Percentiles rank a stretch among this genome's conserved stretches.
These are phyloP conservation scores for Donacobius atricapilla DNA, from an alignment of 2,113 vertebrate genomes.

Conservation along the genomic window DNA sequence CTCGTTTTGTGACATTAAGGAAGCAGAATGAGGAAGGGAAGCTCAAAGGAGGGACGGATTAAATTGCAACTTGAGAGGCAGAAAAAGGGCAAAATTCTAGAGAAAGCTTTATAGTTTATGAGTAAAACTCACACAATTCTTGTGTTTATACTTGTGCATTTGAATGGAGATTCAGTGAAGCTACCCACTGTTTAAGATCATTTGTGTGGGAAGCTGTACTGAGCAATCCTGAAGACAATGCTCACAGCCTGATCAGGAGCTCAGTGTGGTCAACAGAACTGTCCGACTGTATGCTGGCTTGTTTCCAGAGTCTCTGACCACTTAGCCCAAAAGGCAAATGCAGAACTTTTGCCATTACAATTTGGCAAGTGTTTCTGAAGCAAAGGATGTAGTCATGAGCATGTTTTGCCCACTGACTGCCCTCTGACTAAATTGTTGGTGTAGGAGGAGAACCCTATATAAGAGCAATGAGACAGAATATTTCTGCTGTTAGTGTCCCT, in stretches of 20 bases:
- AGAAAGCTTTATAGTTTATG: not conserved
- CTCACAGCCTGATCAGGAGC: not conserved
- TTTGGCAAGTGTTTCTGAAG: constrained; percentile 19
- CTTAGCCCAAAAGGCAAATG: not conserved
- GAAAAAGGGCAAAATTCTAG: not conserved
- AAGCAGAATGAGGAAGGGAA: not conserved
- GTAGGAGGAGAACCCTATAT: constrained; percentile 38
- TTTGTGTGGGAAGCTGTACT: not conserved
- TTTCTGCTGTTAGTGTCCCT: constrained; percentile 46
- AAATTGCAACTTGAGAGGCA: not conserved
- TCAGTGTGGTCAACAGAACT: not conserved
- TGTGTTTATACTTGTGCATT: not conserved
- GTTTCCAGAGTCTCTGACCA: not conserved
- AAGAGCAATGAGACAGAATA: constrained; percentile 29
- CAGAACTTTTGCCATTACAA: not conserved
- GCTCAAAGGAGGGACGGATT: not conserved
- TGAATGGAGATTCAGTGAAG: not conserved
- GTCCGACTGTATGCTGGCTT: not conserved
- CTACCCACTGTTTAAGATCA: not conserved
- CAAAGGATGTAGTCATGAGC: constrained; percentile 26
- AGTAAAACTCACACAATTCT: not conserved
- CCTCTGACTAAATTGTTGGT: constrained; percentile 39
- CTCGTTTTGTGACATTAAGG: not conserved
- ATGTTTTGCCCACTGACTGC: not conserved
- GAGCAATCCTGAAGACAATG: not conserved